These are phyloP conservation scores for Digitonthophagus gazella DNA, from an alignment of 2,888 invertebrate species.

Conservation along the genomic window DNA sequence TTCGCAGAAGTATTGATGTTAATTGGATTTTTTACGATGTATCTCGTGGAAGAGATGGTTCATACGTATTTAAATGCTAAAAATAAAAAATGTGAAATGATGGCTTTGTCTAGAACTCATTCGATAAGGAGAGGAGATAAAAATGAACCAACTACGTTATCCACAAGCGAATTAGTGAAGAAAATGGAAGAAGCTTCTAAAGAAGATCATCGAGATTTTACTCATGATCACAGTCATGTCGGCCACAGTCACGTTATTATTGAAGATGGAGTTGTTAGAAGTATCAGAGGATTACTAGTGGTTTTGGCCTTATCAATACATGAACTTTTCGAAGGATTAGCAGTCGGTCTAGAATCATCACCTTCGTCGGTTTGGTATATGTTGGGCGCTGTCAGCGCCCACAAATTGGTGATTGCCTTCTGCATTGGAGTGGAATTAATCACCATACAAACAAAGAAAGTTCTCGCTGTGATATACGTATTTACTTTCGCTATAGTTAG, in stretches of 20 bases:
- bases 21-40: conserved; percentile 73
- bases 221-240: conserved; percentile 33
- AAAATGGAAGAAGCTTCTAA: conserved; percentile 34
- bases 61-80: conserved; percentile 64
- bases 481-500: conserved; percentile 77
- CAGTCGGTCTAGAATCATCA: conserved; percentile 73
- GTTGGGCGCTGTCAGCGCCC: conserved; percentile 80
- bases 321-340: conserved; percentile 82
- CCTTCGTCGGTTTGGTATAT: conserved; percentile 69
- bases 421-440: conserved; percentile 84
- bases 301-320: conserved; percentile 83
- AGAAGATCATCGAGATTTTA: conserved; percentile 25
- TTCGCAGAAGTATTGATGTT: conserved; percentile 73
- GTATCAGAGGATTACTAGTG: conserved; percentile 71
- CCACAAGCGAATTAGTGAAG: conserved; percentile 32
- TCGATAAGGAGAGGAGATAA: conserved; percentile 43
- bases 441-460: conserved; percentile 64
- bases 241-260: conserved; percentile 42
- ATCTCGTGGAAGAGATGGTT: conserved; percentile 75
- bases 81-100: conserved; percentile 35
- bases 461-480: conserved; percentile 65
- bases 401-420: conserved; percentile 84
- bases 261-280: conserved; percentile 43
- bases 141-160: conserved; percentile 24
- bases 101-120: conserved; percentile 41